Evolutionary conservation across 2,797 vertebrate species (phyloP).

Genomic region (Coracias cyanogaster): DNA sequence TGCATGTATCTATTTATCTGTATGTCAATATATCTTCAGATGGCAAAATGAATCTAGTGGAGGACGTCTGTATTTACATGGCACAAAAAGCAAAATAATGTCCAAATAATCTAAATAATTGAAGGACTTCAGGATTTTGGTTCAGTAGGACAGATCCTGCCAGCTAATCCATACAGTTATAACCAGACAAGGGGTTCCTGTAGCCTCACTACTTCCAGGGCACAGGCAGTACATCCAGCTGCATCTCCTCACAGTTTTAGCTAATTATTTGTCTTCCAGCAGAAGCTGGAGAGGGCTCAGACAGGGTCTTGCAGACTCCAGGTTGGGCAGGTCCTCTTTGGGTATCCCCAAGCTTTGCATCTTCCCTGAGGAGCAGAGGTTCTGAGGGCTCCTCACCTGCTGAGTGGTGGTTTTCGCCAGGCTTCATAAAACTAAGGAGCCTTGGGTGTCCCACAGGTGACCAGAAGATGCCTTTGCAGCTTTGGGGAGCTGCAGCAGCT

Average conservation of each 20-base stretch:
- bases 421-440: background rate
- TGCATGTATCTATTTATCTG: background rate
- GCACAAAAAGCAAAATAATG: background rate
- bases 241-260: background rate
- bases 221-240: background rate
- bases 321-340: background rate
- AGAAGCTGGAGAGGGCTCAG: background rate
- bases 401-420: background rate
- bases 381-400: background rate
- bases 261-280: background rate
- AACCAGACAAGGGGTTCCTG: background rate
- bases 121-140: background rate
- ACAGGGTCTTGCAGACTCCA: background rate
- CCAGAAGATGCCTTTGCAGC: background rate
- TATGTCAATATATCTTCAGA: background rate
- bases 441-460: background rate
- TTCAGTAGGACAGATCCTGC: rapidly evolving
- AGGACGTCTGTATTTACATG: background rate
- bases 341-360: background rate
- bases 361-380: background rate
- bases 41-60: background rate
- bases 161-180: background rate
- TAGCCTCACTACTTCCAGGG: background rate
- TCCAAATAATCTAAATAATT: background rate
- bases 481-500: background rate